phyloP scores from a whole-genome alignment of 1,140 invertebrate species.

The Leptinotarsa texana region DNA sequence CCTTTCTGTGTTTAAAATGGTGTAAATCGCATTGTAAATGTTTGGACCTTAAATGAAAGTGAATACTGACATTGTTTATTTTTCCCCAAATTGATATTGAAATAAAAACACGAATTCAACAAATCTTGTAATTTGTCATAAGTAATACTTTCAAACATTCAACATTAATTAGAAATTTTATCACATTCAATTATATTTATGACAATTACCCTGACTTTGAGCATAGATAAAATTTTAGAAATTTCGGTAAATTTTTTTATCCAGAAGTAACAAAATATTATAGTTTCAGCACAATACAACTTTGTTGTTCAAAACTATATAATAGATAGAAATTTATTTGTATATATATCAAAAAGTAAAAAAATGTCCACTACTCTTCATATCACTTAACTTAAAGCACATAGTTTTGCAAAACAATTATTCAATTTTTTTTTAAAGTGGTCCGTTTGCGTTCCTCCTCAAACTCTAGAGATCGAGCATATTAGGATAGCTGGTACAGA shows the following conservation, averaged over 20 bases:
- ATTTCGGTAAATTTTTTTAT: background rate
- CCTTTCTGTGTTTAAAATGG: too few relatives aligned
- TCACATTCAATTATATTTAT: background rate
- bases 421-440: slow-evolving; percentile 22
- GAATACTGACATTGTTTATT: too few relatives aligned
- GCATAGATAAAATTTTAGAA: background rate
- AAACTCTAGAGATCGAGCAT: slow-evolving; percentile 51
- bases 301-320: background rate
- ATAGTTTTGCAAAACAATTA: slow-evolving; percentile 34
- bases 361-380: slow-evolving; percentile 1
- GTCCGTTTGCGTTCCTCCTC: slow-evolving; percentile 33
- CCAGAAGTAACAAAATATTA: background rate
- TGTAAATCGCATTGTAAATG: too few relatives aligned
- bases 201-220: background rate
- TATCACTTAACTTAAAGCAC: slow-evolving; percentile 19
- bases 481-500: slow-evolving; percentile 49
- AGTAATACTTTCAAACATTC: background rate
- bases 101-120: background rate
- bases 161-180: background rate
- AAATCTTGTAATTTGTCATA: background rate
- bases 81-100: background rate
- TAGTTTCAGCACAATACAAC: too few relatives aligned
- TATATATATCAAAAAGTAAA: slow-evolving; percentile 16
- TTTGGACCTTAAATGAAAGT: too few relatives aligned
- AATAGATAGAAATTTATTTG: background rate